phyloP scores from a whole-genome alignment of 2,113 vertebrate genomes.

The Perca fluviatilis region DNA sequence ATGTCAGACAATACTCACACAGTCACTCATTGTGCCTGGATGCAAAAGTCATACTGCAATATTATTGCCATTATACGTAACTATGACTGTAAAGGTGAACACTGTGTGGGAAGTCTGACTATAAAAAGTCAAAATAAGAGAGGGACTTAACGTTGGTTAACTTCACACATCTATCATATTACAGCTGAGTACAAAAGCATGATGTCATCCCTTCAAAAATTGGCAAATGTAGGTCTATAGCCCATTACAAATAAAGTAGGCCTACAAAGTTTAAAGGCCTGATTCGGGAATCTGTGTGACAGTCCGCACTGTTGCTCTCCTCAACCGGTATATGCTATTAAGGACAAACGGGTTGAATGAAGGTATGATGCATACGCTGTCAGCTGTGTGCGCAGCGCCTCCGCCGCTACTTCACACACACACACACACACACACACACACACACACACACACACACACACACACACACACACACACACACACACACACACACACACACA shows the following conservation, averaged over 20 bases:
- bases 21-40: background rate
- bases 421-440: too few species aligned
- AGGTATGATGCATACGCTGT: conserved; percentile 53
- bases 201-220: conserved; percentile 74
- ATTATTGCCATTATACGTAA: background rate
- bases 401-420: background rate
- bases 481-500: too few species aligned
- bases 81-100: background rate
- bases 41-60: background rate
- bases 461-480: too few species aligned
- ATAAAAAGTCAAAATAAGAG: conserved; percentile 8
- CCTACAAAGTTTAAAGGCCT: conserved; percentile 21
- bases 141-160: conserved; percentile 9
- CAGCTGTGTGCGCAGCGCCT: conserved; percentile 56
- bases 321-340: background rate
- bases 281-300: background rate
- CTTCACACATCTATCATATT: conserved; percentile 25
- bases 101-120: background rate
- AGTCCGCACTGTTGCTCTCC: conserved; percentile 18
- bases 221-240: conserved; percentile 55
- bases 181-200: conserved; percentile 65
- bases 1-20: background rate
- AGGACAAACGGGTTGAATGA: conserved; percentile 33
- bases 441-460: too few species aligned
- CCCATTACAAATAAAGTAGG: conserved; percentile 23